A percentile compares a stretch with the other conserved stretches of the same genome.
Evolutionary conservation across 1,140 invertebrate genomes (phyloP).

Genomic region (Brachionus rotundiformis): DNA sequence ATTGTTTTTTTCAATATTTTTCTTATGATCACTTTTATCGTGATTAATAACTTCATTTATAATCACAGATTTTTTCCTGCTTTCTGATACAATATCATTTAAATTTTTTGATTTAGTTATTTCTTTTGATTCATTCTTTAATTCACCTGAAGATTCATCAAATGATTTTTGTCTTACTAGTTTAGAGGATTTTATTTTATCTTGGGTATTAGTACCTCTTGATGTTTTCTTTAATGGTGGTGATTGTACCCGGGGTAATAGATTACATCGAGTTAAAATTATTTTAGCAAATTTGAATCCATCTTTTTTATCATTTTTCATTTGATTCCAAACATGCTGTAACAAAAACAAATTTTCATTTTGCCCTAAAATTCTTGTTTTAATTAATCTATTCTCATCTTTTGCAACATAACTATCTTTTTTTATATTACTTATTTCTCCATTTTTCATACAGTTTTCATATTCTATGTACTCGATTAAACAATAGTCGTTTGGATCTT

Average conservation of each 20-base stretch:
- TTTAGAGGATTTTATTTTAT: background rate
- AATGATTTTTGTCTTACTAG: conserved; percentile 45
- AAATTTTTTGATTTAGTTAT: background rate
- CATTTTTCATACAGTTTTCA: background rate
- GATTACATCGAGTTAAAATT: background rate
- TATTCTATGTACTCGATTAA: conserved; percentile 38
- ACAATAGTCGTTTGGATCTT: conserved; percentile 49
- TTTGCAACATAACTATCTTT: too few relatives aligned
- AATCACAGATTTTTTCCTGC: background rate
- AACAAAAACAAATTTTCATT: conserved; percentile 50
- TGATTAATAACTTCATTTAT: background rate
- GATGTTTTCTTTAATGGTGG: background rate
- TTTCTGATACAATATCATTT: background rate
- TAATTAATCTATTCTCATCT: background rate
- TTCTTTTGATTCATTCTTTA: background rate
- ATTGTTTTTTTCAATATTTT: background rate
- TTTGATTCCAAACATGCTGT: conserved; percentile 47
- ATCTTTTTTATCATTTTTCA: conserved; percentile 39
- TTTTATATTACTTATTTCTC: background rate
- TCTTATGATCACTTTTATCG: background rate
- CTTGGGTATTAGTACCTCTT: background rate
- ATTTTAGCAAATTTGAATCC: conserved; percentile 32
- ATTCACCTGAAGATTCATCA: conserved; percentile 34
- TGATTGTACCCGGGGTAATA: background rate
- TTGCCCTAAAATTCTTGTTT: background rate